phyloP scores from a whole-genome alignment of 2,113 vertebrate genomes.

The Thalassarche chlororhynchos region DNA sequence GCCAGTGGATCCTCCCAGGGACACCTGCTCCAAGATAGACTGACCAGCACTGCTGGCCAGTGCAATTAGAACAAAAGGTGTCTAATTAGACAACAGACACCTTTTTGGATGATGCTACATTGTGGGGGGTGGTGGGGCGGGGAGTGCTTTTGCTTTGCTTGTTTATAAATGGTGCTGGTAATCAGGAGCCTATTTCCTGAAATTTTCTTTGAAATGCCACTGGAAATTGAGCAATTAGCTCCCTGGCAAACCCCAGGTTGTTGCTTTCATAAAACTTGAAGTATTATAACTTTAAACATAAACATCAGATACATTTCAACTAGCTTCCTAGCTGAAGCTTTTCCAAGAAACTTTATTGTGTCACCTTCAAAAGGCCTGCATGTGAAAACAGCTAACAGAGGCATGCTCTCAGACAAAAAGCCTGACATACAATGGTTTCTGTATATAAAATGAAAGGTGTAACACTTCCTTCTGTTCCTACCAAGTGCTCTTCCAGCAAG shows the following conservation, averaged over 20 bases:
- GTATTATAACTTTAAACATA: neutral
- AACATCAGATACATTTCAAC: neutral
- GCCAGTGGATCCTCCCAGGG: neutral
- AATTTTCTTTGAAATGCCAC: neutral
- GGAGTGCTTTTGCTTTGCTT: neutral
- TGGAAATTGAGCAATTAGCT: neutral
- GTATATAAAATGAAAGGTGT: neutral
- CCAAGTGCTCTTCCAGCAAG: neutral
- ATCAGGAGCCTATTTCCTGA: neutral
- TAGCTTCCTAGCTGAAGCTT: neutral
- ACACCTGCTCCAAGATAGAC: neutral
- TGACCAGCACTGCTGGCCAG: no score
- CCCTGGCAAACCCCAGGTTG: neutral
- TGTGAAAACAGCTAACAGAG: neutral
- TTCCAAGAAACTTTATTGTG: neutral
- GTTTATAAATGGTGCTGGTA: neutral
- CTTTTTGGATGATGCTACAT: neutral
- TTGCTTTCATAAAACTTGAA: neutral
- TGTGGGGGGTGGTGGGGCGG: neutral
- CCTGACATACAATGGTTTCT: neutral
- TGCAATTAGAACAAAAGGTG: neutral
- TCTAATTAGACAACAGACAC: neutral
- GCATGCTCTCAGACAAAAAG: neutral
- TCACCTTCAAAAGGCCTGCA: neutral
- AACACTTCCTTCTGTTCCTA: neutral